Percentiles rank a stretch among this genome's conserved stretches.
These are phyloP conservation scores for Tricholaema leucomelas DNA, from an alignment of 2,113 vertebrate genomes.

Conservation along the genomic window DNA sequence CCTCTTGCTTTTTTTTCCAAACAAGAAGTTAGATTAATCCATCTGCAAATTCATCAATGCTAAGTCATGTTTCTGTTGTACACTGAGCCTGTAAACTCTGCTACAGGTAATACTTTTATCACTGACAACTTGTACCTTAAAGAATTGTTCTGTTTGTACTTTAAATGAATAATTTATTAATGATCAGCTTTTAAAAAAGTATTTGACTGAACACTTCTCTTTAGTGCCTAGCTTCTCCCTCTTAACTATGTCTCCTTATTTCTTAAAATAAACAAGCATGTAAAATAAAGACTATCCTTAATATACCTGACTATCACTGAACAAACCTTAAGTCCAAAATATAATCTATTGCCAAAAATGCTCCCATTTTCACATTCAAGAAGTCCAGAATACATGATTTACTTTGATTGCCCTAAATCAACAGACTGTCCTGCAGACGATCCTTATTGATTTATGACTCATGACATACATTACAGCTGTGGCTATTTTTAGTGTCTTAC, in stretches of 20 bases:
- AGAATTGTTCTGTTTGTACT: background rate
- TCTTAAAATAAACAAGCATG: background rate
- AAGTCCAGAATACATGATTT: conserved; percentile 42
- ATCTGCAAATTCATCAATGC: background rate
- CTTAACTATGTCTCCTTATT: background rate
- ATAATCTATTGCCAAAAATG: background rate
- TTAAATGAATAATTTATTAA: background rate
- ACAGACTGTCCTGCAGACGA: conserved; percentile 32
- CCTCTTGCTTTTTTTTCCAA: conserved; percentile 33
- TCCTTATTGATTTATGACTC: conserved; percentile 66
- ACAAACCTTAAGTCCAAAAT: background rate
- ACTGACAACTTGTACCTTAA: background rate
- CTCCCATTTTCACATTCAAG: conserved; percentile 4
- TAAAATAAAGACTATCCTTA: background rate
- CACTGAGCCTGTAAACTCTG: background rate
- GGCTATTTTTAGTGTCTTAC: conserved; percentile 54
- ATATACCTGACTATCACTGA: background rate
- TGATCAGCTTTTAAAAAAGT: background rate
- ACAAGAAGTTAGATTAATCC: background rate
- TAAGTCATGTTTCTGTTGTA: background rate
- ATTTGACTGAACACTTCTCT: background rate
- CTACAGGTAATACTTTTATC: background rate
- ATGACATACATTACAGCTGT: conserved; percentile 13
- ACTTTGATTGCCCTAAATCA: conserved; percentile 60
- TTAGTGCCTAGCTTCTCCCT: background rate